Evolutionary conservation across 2,113 vertebrate species (phyloP), one percentile per base, ranked within the genome.

Genomic region (Callaeas wilsoni): DNA sequence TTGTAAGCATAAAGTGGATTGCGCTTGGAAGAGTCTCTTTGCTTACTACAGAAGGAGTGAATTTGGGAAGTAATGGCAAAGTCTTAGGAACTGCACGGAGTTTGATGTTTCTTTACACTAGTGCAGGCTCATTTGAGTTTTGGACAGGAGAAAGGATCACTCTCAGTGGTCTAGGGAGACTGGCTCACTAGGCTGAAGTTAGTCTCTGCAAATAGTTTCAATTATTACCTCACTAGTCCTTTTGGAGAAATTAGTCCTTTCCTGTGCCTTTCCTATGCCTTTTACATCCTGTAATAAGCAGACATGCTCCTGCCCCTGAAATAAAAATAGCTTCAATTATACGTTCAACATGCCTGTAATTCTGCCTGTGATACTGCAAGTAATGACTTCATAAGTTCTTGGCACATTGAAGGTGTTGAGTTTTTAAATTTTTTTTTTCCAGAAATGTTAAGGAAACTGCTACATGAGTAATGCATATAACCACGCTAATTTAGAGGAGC

Each of bases 21-120:
- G 19, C 70, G 17, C 16, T 90, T 68, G 47, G 35, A 69, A 74
- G 27, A 86, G 4, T 37, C 27, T 76, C 9, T 26, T 12, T 42
- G 12, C 44, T 84, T 64, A 32, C 22, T 52, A 19, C 16, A 33
- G 39, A 78, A 74, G 15, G 37, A 81, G 27, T 52, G 32, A 92
- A 8, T 57, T 85, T 67, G 33, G 47, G 17, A 88, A 75, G 16
- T 49, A 41, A 78, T 20, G 15, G 4, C 29, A 44, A 83, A 57
- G 10, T 47, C 23, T 47, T 35, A 57, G 42, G 16, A 62, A 27
- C 21, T 4, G 1, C 37, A 33, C 0, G 1, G 55, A 57, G 8
- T 70, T 12, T 65, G 14, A 30, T 52, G 21, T 78, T 84, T 71
- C 39, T 89, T 79, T 50, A 46, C 29, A 15, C 6, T 57, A 19